phyloP scores from a whole-genome alignment of 2,797 vertebrate species.

The Acanthopagrus latus region DNA sequence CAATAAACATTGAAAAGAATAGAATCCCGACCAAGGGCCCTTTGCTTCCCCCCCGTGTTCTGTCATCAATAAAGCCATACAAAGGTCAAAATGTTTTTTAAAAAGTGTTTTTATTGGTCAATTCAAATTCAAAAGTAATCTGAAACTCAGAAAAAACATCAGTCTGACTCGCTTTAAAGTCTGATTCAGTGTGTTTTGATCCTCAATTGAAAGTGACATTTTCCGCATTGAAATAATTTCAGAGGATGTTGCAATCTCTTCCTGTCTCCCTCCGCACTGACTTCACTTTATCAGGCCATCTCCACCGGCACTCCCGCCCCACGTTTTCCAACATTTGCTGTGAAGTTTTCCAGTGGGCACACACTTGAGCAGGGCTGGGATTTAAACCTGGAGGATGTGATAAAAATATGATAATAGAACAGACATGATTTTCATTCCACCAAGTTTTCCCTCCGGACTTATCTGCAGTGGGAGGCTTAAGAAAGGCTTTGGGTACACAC shows the following conservation, averaged over 20 bases:
- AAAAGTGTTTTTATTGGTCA: not conserved
- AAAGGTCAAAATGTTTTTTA: too few relatives aligned
- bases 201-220: not conserved
- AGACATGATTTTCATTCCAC: constrained; percentile 38
- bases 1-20: too few relatives aligned
- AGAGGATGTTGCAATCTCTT: not conserved
- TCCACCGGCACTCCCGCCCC: constrained; percentile 9
- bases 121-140: not conserved
- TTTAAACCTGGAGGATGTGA: constrained; percentile 44
- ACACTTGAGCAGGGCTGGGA: constrained; percentile 22
- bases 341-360: constrained; percentile 22
- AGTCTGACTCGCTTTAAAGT: not conserved
- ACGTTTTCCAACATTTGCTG: constrained; percentile 30
- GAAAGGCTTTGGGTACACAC: constrained; percentile 19
- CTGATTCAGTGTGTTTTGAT: not conserved
- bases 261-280: constrained; percentile 6
- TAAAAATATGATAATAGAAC: constrained; percentile 45
- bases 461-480: constrained; percentile 37
- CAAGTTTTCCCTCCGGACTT: constrained; percentile 35
- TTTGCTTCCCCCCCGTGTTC: too few relatives aligned
- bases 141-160: not conserved
- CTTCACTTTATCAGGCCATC: constrained; percentile 32
- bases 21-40: too few relatives aligned
- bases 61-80: too few relatives aligned
- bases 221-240: not conserved